Evolutionary conservation across 2,113 vertebrate species (phyloP).

Genomic region (Penelope pileata): DNA sequence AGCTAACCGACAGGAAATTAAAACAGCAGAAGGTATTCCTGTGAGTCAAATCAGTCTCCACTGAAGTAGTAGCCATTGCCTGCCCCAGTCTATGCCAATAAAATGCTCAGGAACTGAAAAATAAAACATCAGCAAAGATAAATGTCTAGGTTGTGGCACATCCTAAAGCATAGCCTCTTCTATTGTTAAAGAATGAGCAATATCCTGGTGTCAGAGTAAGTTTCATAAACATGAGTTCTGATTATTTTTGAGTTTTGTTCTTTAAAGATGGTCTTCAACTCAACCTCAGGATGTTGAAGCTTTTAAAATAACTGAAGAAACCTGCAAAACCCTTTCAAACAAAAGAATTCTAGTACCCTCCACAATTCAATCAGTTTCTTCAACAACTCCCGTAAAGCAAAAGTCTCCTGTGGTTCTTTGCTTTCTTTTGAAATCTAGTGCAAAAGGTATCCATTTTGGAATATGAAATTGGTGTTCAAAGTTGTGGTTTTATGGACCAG

Average conservation of each 20-base stretch:
- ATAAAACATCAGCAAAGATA: background rate
- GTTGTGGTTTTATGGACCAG: background rate
- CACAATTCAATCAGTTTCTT: background rate
- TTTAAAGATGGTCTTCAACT: background rate
- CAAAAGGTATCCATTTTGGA: background rate
- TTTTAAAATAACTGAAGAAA: background rate
- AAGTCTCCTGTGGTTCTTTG: background rate
- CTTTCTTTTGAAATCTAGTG: background rate
- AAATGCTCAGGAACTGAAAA: background rate
- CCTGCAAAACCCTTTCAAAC: background rate
- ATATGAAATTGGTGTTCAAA: background rate
- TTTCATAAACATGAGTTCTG: background rate
- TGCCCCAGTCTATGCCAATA: background rate
- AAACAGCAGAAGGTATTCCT: constrained; percentile 69
- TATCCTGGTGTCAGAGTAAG: background rate
- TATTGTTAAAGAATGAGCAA: background rate
- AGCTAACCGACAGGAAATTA: constrained; percentile 51
- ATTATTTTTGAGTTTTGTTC: background rate
- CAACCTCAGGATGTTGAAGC: background rate
- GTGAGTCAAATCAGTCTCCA: constrained; percentile 64
- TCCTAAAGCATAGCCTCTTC: background rate
- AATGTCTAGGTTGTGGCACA: background rate
- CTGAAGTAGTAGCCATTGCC: constrained; percentile 36
- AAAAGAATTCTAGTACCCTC: background rate
- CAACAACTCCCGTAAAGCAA: background rate